Evolutionary conservation across 1,140 invertebrate genomes (phyloP), one percentile per base, ranked within the genome.

Genomic region (Amphibalanus amphitrite): DNA sequence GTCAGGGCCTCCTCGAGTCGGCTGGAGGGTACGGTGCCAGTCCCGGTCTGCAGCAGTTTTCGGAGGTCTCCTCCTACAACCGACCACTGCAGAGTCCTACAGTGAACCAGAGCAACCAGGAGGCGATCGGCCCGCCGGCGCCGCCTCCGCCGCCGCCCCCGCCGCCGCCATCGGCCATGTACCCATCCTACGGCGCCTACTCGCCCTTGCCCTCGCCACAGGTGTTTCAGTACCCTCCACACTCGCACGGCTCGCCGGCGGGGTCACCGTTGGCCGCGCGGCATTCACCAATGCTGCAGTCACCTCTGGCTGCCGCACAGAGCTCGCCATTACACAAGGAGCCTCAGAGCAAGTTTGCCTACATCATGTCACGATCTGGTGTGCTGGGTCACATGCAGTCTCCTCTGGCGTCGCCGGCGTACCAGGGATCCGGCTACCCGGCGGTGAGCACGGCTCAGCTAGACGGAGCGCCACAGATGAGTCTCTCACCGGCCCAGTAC

Each of bases 251-350:
- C 47, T 59, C 88, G 0, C 83, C 89, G 6, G 80, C 90, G 4
- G 88, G 89, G 76, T 89, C 88, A 3, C 88, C 88, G 0, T 78
- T 90, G 23, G 88, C 89, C 0, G 89, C 90, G 78, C 89, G 88
- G 38, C 79, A 59, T 20, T 59, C 47, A 1, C 47, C 47, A 20
- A 13, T 59, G 47, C 47, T 59, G 47, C 47, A 59, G 47, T 59
- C 47, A 20, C 47, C 47, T 3, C 47, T 59, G 47, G 47, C 47
- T 1, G 47, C 47, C 47, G 47, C 47, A 3, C 47, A 59, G 13
- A 59, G 20, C 47, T 23, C 47, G 17, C 13, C 47, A 3, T 20
- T 59, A 20, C 47, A 59, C 47, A 59, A 59, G 47, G 47, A 59
- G 47, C 47, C 47, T 8, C 47, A 59, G 91, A 73, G 89, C 89